phyloP scores from a whole-genome alignment of 2,888 invertebrate species.

The Mythimna lalbum region DNA sequence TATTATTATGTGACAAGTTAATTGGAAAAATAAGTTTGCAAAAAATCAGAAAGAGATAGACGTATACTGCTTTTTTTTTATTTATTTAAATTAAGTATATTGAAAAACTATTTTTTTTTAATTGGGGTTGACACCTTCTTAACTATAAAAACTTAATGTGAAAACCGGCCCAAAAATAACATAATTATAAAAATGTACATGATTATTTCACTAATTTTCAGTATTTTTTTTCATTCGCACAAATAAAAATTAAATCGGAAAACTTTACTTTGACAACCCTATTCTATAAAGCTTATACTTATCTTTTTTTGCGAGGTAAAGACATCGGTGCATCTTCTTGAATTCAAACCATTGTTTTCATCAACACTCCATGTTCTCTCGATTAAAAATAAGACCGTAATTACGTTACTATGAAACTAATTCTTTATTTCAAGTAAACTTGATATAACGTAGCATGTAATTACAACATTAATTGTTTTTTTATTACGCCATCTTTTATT shows the following conservation, averaged over 20 bases:
- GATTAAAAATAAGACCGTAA: conserved; percentile 48
- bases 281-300: conserved; percentile 14
- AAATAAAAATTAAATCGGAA: not conserved
- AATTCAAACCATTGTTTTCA: conserved; percentile 52
- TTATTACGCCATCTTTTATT: conserved; percentile 34
- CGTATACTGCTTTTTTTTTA: no score
- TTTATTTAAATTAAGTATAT: no score
- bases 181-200: not conserved
- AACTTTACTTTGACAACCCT: conserved; percentile 46
- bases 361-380: conserved; percentile 31
- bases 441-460: conserved; percentile 47
- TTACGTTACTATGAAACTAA: conserved; percentile 39
- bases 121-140: not conserved
- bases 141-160: no score
- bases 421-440: conserved; percentile 29
- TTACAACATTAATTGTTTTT: conserved; percentile 47
- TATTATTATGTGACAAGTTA: not conserved
- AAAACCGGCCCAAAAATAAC: not conserved
- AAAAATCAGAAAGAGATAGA: no score
- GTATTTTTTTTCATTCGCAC: not conserved
- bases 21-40: no score
- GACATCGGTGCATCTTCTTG: conserved; percentile 22
- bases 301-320: conserved; percentile 41
- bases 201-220: not conserved
- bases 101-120: no score